Conservation (phyloP, 2,113 vertebrate species). For the Rhea americana region DNA sequence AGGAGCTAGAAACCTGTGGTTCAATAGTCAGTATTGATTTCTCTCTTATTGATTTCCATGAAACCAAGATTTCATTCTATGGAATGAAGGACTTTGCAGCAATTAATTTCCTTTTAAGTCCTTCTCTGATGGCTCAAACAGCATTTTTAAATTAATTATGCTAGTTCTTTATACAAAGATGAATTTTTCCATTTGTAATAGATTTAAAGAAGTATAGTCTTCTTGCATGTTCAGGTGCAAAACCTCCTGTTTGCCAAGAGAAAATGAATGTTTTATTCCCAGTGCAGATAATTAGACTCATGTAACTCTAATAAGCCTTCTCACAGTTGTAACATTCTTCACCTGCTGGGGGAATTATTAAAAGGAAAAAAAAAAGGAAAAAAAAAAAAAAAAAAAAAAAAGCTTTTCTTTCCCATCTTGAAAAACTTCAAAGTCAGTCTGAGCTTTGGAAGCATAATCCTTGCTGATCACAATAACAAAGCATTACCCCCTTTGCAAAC, state of each 20-base stretch:
- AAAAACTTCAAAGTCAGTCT: neutral
- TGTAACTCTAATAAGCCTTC: constrained; percentile 1
- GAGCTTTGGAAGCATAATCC: neutral
- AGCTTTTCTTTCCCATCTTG: neutral
- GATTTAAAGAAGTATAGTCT: neutral
- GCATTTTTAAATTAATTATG: constrained; percentile 14
- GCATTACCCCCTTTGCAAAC: neutral
- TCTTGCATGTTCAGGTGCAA: neutral
- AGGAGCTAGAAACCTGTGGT: constrained; percentile 20
- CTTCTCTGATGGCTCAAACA: neutral
- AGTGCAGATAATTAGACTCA: neutral
- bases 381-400: neutral
- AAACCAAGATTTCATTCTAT: constrained; percentile 14
- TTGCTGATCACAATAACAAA: neutral
- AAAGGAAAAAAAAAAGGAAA: neutral
- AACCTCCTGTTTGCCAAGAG: neutral
- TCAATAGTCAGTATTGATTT: constrained; percentile 34
- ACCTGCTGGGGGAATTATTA: neutral
- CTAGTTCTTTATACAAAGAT: neutral
- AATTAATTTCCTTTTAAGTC: constrained; percentile 44
- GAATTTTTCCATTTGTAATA: neutral
- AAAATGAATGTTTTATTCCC: constrained; percentile 19
- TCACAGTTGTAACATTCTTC: neutral
- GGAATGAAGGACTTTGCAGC: neutral
- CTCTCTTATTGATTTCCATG: neutral